These are phyloP conservation scores for Ptychodera flava DNA, from an alignment of 35 echinoderm and acorn worm genomes.

Conservation along the genomic window DNA sequence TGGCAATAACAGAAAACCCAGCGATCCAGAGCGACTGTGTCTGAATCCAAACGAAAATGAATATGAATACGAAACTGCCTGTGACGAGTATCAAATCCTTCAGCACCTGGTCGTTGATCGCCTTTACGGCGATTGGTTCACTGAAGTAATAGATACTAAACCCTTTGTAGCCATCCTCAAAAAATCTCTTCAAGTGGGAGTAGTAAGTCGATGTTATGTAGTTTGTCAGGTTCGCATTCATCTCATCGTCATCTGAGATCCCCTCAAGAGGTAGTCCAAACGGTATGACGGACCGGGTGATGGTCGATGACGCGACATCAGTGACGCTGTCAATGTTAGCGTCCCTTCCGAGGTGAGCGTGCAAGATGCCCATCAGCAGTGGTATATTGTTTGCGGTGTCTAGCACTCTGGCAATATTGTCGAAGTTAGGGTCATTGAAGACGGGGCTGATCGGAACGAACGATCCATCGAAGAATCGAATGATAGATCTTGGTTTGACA, in stretches of 20 bases:
- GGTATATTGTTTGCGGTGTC: not conserved
- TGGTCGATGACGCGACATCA: not conserved
- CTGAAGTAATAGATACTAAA: not conserved
- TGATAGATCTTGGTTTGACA: not conserved
- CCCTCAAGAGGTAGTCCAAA: not conserved
- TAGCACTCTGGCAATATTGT: not conserved
- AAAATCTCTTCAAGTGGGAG: not conserved
- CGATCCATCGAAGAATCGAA: conserved; percentile 10
- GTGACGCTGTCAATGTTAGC: not conserved
- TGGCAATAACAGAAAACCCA: not conserved
- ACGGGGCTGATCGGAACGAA: not conserved
- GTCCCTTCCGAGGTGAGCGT: conserved; percentile 5
- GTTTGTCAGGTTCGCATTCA: not conserved
- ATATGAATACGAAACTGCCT: conserved; percentile 10
- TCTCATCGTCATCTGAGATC: not conserved
- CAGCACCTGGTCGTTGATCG: not conserved
- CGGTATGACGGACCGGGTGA: not conserved
- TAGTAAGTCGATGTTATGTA: not conserved
- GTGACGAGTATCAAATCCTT: not conserved
- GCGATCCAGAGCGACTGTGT: not conserved
- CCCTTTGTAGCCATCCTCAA: not conserved
- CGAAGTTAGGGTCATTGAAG: conserved; percentile 6
- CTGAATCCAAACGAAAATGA: conserved; percentile 9
- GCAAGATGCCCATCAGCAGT: not conserved
- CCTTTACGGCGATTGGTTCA: not conserved